These are phyloP conservation scores for Bhutanitis thaidina DNA, from an alignment of 2,888 invertebrate genomes.

Conservation along the genomic window DNA sequence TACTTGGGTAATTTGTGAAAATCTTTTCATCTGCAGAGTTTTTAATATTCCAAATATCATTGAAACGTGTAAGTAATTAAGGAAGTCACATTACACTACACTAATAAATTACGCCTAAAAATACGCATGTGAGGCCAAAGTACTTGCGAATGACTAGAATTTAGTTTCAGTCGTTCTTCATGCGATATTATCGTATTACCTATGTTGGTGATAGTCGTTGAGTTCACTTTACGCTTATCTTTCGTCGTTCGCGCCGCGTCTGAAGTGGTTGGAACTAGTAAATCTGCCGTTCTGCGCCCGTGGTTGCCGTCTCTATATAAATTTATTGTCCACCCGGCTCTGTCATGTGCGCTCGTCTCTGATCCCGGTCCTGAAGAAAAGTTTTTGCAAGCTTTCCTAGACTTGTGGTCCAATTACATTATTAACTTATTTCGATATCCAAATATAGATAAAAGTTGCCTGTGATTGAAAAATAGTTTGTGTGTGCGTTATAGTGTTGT, in stretches of 20 bases:
- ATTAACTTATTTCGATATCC: neutral
- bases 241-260: conserved; percentile 36
- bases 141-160: neutral
- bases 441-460: neutral
- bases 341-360: conserved; percentile 53
- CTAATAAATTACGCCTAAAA: conserved; percentile 7
- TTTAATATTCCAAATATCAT: too few species aligned
- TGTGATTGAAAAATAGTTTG: neutral
- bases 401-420: neutral
- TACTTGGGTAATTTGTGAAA: too few species aligned
- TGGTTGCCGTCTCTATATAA: conserved; percentile 52
- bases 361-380: conserved; percentile 25
- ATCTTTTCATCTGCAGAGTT: too few species aligned
- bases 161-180: neutral
- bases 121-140: neutral
- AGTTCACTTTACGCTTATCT: conserved; percentile 22
- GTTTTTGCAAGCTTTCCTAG: conserved; percentile 9
- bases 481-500: conserved; percentile 17
- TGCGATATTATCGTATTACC: neutral
- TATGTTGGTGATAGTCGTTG: neutral
- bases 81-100: neutral
- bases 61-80: neutral
- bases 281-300: conserved; percentile 48
- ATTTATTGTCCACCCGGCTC: conserved; percentile 58
- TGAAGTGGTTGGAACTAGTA: conserved; percentile 57